Evolutionary conservation across 2,113 vertebrate species (phyloP), one percentile per base, ranked within the genome.

Genomic region (Gopherus evgoodei): DNA sequence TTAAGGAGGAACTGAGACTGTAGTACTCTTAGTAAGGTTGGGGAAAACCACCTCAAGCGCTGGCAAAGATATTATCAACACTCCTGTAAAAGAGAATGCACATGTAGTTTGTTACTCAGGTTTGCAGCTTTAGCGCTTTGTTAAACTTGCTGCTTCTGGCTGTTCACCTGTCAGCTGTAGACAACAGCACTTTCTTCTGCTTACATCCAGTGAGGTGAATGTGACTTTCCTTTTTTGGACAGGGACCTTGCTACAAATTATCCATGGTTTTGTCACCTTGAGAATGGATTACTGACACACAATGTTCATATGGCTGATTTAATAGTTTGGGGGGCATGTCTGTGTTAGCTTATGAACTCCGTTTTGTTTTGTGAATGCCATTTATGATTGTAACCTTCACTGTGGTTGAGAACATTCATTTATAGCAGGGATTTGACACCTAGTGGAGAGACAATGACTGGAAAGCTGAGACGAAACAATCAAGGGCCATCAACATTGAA

Each of bases 1-100:
- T 89, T 81, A 78, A 90, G 50, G 19, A 75, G n/a, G 8, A 95
- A 89, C 25, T 24, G 10, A 85, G n/a, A 13, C 86, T 35, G 16
- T 86, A 31, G 86, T 76, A n/a, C 8, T 53, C 11, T 29, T 29
- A 59, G 2, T 76, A 56, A 17, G 5, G 2, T 83, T 59, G 13
- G 91, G 84, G 3, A 80, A 53, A 91, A 86, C 2, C 52, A 38
- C 44, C 29, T 86, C 69, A 83, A 5, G 12, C 62, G 7, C 5
- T 59, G 91, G 29, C 22, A 88, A 90, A 72, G 8, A 72, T 35
- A 65, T 27, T 62, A 5, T 62, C 56, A 83, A 14, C 11, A 80
- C 1, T 1, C 8, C 49, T 54, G 12, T 94, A 90, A 82, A 84
- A 59, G 69, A 19, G 31, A 93, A 52, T 4, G 78, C 13, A 69